These are phyloP conservation scores for Callocephalon fimbriatum DNA, from an alignment of 2,113 vertebrate species.

Conservation along the genomic window DNA sequence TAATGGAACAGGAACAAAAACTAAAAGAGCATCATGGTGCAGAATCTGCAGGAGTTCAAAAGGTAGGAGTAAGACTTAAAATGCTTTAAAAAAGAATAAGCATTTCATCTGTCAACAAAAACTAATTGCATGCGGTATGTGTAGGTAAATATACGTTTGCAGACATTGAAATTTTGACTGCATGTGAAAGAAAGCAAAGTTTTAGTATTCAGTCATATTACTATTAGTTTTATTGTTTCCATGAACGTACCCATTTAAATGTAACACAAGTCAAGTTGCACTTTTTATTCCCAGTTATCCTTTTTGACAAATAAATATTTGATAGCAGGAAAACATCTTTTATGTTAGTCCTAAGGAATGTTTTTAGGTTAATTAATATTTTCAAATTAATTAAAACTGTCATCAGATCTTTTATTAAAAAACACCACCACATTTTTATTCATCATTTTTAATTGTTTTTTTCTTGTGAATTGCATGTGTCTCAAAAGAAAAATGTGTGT, in stretches of 20 bases:
- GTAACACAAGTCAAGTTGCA: neutral
- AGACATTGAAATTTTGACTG: neutral
- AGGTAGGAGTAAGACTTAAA: constrained; percentile 78
- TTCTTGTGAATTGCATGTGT: neutral
- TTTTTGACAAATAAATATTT: neutral
- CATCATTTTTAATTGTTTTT: neutral
- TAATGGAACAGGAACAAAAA: constrained; percentile 90
- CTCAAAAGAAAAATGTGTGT: neutral
- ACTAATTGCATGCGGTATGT: neutral
- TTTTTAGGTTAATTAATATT: neutral
- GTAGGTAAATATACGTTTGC: neutral
- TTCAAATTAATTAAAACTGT: neutral
- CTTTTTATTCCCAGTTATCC: neutral
- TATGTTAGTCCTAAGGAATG: neutral
- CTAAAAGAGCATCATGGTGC: constrained; percentile 82
- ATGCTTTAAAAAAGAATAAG: neutral
- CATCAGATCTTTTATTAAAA: neutral
- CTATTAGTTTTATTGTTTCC: neutral
- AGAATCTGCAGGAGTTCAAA: constrained; percentile 87
- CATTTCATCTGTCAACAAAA: neutral
- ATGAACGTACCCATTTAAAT: neutral
- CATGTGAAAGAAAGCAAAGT: neutral
- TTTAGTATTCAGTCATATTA: neutral
- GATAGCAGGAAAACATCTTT: neutral
- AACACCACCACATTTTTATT: neutral